Evolutionary conservation across 2,113 vertebrate genomes (phyloP), one percentile per base, ranked within the genome.

Genomic region (Nesoenas mayeri): DNA sequence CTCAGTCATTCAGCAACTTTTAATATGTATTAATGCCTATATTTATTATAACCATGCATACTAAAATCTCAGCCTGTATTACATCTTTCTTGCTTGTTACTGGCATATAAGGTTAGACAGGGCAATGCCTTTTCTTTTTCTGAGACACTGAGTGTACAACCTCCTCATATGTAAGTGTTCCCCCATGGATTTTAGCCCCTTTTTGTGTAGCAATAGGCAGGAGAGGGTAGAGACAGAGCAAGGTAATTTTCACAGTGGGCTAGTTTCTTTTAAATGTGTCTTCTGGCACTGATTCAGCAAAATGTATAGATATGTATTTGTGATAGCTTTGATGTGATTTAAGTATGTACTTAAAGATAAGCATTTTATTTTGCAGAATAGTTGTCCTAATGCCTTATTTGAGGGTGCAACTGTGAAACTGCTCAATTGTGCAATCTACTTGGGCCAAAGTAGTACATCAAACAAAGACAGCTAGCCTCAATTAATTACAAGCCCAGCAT

Each of bases 1-100:
- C 90, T 80, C 82, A 71, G 69, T 78, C 79, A 78, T 95, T 96
- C 88, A 84, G 65, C 69, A 94, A 51, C 48, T 90, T 96, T 93
- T 67, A 80, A 78, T 29, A 53, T 81, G 31, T 58, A 72, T 88
- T 95, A 95, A 92, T 92, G 73, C 38, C 53, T 85, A 1, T 81
- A 89, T 89, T 93, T 93, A 69, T 95, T 74, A 67, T 61, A 89
- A 84, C 17, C 8, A 26, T 18, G 9, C 34, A 48, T 56, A 53
- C 53, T 75, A 28, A 85, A 88, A 93, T 12, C 16, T 32, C 48
- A 70, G 40, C 15, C 57, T 44, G 21, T 75, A 29, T 89, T 89
- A 84, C 2, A 6, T 74, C 77, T 64, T 81, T 89, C 48, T 90
- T 82, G 53, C 57, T 79, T 31, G 6, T 53, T 88, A 47, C 67